Base-by-base conservation (phyloP, 1,140 invertebrate species). In the Ericerus pela region DNA sequence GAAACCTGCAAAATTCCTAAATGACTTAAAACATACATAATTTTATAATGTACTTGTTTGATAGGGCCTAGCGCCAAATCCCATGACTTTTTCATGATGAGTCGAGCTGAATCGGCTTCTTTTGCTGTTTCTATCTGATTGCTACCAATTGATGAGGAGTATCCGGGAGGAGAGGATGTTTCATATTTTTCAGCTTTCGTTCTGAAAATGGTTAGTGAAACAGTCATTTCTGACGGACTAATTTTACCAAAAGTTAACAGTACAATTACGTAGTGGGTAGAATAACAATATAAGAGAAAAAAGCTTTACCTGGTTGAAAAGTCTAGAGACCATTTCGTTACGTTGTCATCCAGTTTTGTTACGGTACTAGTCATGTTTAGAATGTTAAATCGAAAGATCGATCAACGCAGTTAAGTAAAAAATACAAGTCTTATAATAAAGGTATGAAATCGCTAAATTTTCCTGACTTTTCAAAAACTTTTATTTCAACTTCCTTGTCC, bases 51-150 rank as follows among this genome's bases (percentile, higher is more conserved):
- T 62, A 71, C 84, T 74, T 88, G 84, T 70, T 96, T 97, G 4
- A 98, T 67, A 6, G 96, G 95, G 6, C 84, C 92, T 3, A 98
- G 67, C 0, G 96, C 96, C 47, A 98, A 77, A 69, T 99, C 95
- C 96, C 96, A 99, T 41, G 94, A 89, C 69, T 95, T 90, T 70
- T 95, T 95, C 1, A 91, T 88, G 53, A 94, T 84, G 54, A 95
- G 72, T 62, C 85, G 77, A 73, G 80, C 85, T 0, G 82, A 78
- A 69, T 91, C 86, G 1, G 76, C 72, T 65, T 88, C 80, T 64
- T 80, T 80, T 2, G 82, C 79, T 28, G 81, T 78, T 69, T 85
- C 88, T 30, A 75, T 79, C 59, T 84, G 81, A 62, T 75, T 79
- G 41, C 82, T 76, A 54, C 76, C 76, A 8, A 78, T 73, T 12